These are phyloP conservation scores for sheep (Ovis aries) DNA, from an alignment of 2,113 vertebrate genomes.

Conservation along the genomic window DNA sequence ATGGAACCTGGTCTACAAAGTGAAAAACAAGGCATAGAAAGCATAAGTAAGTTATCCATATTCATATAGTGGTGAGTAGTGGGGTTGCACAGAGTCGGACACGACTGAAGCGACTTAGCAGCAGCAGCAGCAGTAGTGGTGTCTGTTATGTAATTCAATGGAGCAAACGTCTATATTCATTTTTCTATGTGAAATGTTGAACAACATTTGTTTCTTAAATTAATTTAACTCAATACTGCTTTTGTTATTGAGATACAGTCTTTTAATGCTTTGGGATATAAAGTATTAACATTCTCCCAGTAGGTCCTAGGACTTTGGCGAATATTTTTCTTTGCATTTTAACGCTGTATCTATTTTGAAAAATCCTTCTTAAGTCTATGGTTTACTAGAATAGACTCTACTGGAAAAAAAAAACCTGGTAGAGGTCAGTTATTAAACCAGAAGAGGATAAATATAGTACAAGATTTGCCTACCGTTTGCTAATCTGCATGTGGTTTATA, in stretches of 20 bases:
- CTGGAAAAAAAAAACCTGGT: neutral
- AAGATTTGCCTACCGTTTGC: neutral
- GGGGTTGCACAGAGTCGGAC: no score
- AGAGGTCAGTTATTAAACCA: slow-evolving; percentile 14
- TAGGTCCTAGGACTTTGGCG: neutral
- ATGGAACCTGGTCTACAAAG: neutral
- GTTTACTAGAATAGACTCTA: neutral
- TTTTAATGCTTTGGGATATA: neutral
- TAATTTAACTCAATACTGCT: neutral
- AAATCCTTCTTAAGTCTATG: neutral
- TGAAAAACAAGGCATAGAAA: neutral
- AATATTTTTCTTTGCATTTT: neutral
- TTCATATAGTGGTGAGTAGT: neutral
- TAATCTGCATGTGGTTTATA: neutral
- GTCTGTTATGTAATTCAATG: neutral
- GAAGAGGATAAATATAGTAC: neutral
- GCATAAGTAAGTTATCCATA: neutral
- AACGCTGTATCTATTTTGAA: neutral
- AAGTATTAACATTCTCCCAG: neutral
- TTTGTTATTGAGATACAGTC: neutral
- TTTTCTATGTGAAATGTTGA: neutral
- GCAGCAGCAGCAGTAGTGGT: neutral
- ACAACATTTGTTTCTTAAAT: neutral
- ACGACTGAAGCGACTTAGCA: no score
- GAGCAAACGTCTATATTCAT: neutral